A percentile compares a stretch with the other conserved stretches of the same genome.
phyloP scores from a whole-genome alignment of 2,888 invertebrate genomes.

The Globia sparganii region DNA sequence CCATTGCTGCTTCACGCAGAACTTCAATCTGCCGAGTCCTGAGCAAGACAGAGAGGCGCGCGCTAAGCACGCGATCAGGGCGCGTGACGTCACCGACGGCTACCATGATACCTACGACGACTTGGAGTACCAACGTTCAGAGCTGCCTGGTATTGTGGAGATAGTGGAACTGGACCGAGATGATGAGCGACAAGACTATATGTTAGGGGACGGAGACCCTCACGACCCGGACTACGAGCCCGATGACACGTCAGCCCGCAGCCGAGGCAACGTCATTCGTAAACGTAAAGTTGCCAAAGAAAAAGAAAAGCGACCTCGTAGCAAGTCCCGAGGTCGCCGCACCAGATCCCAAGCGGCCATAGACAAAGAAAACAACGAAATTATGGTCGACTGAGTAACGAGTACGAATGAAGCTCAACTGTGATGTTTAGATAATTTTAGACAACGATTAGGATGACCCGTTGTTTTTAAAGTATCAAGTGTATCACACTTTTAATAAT shows the following conservation, averaged over 20 bases:
- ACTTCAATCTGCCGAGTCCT: slow-evolving; percentile 87
- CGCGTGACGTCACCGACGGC: slow-evolving; percentile 82
- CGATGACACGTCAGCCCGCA: slow-evolving; percentile 79
- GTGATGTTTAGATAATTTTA: slow-evolving; percentile 81
- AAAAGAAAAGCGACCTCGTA: slow-evolving; percentile 82
- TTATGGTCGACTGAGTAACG: slow-evolving; percentile 78
- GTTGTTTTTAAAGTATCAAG: slow-evolving; percentile 64
- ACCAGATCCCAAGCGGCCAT: slow-evolving; percentile 84
- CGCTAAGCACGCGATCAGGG: slow-evolving; percentile 74
- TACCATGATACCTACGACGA: slow-evolving; percentile 79
- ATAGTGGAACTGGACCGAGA: slow-evolving; percentile 82
- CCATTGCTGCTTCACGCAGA: slow-evolving; percentile 86
- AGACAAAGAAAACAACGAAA: slow-evolving; percentile 77
- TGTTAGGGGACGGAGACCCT: slow-evolving; percentile 73
- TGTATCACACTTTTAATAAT: slow-evolving; percentile 49
- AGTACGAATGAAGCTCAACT: slow-evolving; percentile 76
- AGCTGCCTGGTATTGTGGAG: slow-evolving; percentile 81
- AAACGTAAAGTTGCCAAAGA: slow-evolving; percentile 83
- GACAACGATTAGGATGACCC: slow-evolving; percentile 73
- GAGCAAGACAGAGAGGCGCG: slow-evolving; percentile 75
- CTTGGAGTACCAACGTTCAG: slow-evolving; percentile 79
- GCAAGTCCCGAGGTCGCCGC: slow-evolving; percentile 84
- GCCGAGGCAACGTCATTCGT: slow-evolving; percentile 82
- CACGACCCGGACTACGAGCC: slow-evolving; percentile 84
- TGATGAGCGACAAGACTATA: slow-evolving; percentile 64